phyloP scores from a whole-genome alignment of 2,797 vertebrate species.

The Craterocephalus amniculus region DNA sequence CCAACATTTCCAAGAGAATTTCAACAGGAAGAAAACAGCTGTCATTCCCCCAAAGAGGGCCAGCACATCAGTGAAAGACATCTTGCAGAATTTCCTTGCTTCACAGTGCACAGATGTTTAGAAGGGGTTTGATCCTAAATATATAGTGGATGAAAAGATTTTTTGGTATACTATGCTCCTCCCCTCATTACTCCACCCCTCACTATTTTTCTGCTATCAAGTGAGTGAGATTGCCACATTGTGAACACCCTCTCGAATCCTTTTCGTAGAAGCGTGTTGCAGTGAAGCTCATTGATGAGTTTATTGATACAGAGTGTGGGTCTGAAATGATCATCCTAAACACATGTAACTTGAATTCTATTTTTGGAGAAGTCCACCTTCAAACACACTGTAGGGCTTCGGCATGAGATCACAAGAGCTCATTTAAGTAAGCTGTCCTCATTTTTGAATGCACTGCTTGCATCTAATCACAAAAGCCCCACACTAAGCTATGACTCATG shows the following conservation, averaged over 20 bases:
- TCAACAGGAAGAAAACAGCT: constrained; percentile 62
- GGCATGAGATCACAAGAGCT: neutral
- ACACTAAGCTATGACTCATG: constrained; percentile 27
- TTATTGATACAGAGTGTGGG: neutral
- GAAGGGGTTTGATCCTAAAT: constrained; percentile 7
- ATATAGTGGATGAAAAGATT: constrained; percentile 19
- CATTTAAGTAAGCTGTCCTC: constrained; percentile 1
- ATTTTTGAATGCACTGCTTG: neutral
- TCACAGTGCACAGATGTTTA: neutral
- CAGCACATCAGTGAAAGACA: constrained; percentile 41
- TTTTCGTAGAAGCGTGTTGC: neutral
- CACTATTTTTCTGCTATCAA: constrained; percentile 9
- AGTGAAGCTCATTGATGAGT: neutral
- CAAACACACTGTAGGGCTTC: neutral
- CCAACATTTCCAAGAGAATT: constrained; percentile 75
- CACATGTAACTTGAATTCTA: neutral
- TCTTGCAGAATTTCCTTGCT: constrained; percentile 27
- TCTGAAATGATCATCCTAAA: neutral
- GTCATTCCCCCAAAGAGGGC: constrained; percentile 60
- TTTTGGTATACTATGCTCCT: constrained; percentile 38
- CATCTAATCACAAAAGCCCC: constrained; percentile 59
- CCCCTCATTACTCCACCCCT: constrained; percentile 60
- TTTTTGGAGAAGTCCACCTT: neutral
- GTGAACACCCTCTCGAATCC: neutral
- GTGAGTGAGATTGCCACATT: neutral